Conservation (phyloP, 2,888 invertebrate genomes). For the Trachelus iudaicus region DNA sequence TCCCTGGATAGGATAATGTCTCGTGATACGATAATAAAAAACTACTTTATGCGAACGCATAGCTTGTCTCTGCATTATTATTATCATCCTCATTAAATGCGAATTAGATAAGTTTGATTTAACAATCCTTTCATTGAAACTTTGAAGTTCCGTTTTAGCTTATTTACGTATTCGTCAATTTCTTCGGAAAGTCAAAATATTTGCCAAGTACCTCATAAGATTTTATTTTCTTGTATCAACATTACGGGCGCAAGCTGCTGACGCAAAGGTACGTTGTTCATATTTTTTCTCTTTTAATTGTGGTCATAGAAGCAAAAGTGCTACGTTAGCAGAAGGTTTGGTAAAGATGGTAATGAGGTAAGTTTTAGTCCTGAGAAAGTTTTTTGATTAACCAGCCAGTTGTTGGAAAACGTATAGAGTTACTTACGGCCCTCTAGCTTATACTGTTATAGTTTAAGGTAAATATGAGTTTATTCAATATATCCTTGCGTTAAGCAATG, state of each 20-base stretch:
- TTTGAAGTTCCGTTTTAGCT: too few species aligned
- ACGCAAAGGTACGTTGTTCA: constrained; percentile 30
- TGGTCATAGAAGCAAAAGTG: constrained; percentile 31
- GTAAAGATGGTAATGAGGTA: constrained; percentile 65
- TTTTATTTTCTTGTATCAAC: too few species aligned
- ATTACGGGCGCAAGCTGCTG: not conserved
- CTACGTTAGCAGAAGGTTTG: constrained; percentile 52
- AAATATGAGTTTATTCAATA: too few species aligned
- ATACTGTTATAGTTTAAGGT: too few species aligned
- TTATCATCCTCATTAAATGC: not conserved
- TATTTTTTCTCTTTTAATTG: constrained; percentile 41
- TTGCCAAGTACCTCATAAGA: too few species aligned
- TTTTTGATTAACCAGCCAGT: constrained; percentile 64
- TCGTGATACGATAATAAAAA: constrained; percentile 54
- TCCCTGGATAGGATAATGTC: constrained; percentile 61
- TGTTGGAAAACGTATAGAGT: constrained; percentile 52
- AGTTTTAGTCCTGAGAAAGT: constrained; percentile 63
- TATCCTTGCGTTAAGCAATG: too few species aligned
- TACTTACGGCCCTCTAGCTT: too few species aligned
- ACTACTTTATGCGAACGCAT: constrained; percentile 46
- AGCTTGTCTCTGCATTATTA: not conserved
- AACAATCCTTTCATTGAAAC: too few species aligned
- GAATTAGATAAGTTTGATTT: too few species aligned
- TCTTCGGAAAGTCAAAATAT: too few species aligned
- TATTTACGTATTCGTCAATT: too few species aligned